A percentile compares a stretch with the other conserved stretches of the same genome.
Conservation (phyloP, 2,113 vertebrate species). For the Spermophilus dauricus region DNA sequence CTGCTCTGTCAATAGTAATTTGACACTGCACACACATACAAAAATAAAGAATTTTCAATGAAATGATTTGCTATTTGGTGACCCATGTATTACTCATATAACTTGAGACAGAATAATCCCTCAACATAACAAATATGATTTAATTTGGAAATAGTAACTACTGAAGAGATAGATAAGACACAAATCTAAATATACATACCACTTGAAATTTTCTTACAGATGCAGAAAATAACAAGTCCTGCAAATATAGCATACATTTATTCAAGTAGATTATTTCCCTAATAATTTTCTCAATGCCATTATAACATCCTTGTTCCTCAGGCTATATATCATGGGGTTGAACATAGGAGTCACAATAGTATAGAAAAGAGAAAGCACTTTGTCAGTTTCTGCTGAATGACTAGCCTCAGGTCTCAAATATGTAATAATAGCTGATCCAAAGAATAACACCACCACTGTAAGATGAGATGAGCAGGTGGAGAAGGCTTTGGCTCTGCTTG, state of each 20-base stretch:
- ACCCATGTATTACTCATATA: neutral
- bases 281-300: neutral
- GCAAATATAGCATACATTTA: neutral
- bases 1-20: neutral
- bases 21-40: neutral
- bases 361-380: constrained; percentile 66
- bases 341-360: constrained; percentile 45
- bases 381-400: neutral
- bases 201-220: neutral
- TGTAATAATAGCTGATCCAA: constrained; percentile 46
- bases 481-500: constrained; percentile 60
- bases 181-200: neutral
- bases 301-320: constrained; percentile 68
- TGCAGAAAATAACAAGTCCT: neutral
- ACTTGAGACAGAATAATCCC: neutral
- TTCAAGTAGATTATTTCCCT: neutral
- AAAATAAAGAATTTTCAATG: neutral
- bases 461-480: constrained; percentile 78
- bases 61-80: neutral
- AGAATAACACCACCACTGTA: constrained; percentile 50
- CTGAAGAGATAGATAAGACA: neutral
- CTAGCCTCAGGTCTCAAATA: constrained; percentile 51
- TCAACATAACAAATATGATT: neutral
- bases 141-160: neutral
- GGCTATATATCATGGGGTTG: constrained; percentile 53